Percentiles rank a stretch among this genome's conserved stretches.
phyloP scores from a whole-genome alignment of 2,888 invertebrate species.

The Psococerastis gibbosa region DNA sequence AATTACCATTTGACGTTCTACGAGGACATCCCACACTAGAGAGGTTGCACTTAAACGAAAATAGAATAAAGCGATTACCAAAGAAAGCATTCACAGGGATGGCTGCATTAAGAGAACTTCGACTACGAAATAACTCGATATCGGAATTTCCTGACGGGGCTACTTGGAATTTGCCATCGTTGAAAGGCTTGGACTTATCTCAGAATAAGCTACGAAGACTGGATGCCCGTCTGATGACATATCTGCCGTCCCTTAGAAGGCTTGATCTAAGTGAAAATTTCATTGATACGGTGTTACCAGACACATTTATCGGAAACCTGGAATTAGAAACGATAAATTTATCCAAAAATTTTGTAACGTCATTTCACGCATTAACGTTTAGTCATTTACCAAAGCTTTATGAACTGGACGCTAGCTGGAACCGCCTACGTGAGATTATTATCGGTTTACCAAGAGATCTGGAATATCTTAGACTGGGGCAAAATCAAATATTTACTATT shows the following conservation, averaged over 20 bases:
- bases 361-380: constrained; percentile 57
- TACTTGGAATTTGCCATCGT: constrained; percentile 65
- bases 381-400: constrained; percentile 52
- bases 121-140: constrained; percentile 66
- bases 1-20: constrained; percentile 58
- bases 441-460: constrained; percentile 57
- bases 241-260: constrained; percentile 53
- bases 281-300: constrained; percentile 47
- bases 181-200: constrained; percentile 68
- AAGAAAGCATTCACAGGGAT: constrained; percentile 64
- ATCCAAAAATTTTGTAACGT: constrained; percentile 50
- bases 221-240: constrained; percentile 49
- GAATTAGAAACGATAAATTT: constrained; percentile 55
- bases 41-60: constrained; percentile 61
- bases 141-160: constrained; percentile 51
- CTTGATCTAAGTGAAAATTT: constrained; percentile 60
- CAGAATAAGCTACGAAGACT: constrained; percentile 51
- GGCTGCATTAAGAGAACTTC: constrained; percentile 63
- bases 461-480: constrained; percentile 50
- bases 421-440: constrained; percentile 45
- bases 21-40: constrained; percentile 64
- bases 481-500: constrained; percentile 45
- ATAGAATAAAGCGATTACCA: constrained; percentile 52
- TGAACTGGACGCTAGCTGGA: constrained; percentile 57
- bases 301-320: constrained; percentile 50